Base-by-base conservation (phyloP, 2,797 vertebrate species). In the Vireo griseus region DNA sequence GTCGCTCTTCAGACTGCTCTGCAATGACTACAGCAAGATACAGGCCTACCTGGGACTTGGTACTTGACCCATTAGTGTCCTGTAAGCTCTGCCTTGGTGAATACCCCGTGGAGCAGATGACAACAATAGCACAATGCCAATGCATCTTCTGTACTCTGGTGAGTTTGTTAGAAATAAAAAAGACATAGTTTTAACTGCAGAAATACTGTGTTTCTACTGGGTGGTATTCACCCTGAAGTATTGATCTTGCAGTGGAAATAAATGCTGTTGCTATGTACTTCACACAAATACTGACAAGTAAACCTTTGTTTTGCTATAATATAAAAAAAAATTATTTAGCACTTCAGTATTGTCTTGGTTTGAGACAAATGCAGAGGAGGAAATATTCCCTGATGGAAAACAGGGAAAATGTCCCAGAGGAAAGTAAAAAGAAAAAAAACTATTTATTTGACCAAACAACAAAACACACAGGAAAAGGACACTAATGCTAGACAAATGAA, bases 121-220 rank as follows among this genome's bases (percentile, higher is more conserved):
- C 99, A 58, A 99, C 99, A 86, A 99, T 99, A 93, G 98, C 99
- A 81, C 99, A 99, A 98, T 99, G 99, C 98, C 99, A 99, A 97
- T 99, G 99, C 97, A 98, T 99, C 97, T 99, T 99, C 98, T 99
- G 99, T 95, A 99, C 99, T 69, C 97, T 99, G 99, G 99, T 99
- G 91, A 98, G 99, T 98, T 90, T 67, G 21, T 66, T 52, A 66
- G 25, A 28, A 14, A 24, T 69, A 40, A 90, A 67, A 76, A 48
- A 35, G 10, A 10, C 17, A 13, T 9, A 20, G 1, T 5, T 82
- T 69, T 40, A 63, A 52, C 55, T 71, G 48, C 25, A 76, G 40
- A 58, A 63, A 21, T 69, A 8, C 11, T 20, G 8, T 17, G 4
- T 44, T 91, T 91, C 58, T 80, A 35, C 57, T 77, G 48, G 47